Conservation (phyloP, 2,113 vertebrate species). For the Lathamus discolor region DNA sequence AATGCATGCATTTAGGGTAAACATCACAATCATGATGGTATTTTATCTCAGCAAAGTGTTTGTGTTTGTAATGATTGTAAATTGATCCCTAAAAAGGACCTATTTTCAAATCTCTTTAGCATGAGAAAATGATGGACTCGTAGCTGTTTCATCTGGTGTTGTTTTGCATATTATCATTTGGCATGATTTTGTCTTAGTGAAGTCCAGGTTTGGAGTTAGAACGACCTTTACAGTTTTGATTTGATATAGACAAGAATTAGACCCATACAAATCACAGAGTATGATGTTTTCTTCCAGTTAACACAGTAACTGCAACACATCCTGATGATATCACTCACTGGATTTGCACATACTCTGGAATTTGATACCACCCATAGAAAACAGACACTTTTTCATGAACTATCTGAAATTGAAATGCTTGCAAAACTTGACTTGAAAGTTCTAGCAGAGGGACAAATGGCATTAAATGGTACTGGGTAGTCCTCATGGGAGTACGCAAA, state of each 20-base stretch:
- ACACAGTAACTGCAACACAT: neutral
- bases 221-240: neutral
- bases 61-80: neutral
- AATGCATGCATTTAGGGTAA: neutral
- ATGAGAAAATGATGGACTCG: neutral
- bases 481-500: neutral
- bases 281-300: neutral
- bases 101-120: neutral
- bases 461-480: neutral
- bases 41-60: neutral
- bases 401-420: neutral
- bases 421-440: neutral
- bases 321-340: neutral
- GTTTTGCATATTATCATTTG: neutral
- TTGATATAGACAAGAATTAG: neutral
- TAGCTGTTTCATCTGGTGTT: neutral
- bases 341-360: neutral
- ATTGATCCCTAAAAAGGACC: neutral
- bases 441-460: neutral
- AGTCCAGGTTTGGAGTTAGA: neutral
- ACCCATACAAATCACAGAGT: neutral
- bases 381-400: neutral
- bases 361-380: neutral
- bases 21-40: neutral
- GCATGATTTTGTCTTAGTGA: neutral